Base-by-base conservation (phyloP, 1,140 invertebrate genomes). In the Scaptomyza graminum region DNA sequence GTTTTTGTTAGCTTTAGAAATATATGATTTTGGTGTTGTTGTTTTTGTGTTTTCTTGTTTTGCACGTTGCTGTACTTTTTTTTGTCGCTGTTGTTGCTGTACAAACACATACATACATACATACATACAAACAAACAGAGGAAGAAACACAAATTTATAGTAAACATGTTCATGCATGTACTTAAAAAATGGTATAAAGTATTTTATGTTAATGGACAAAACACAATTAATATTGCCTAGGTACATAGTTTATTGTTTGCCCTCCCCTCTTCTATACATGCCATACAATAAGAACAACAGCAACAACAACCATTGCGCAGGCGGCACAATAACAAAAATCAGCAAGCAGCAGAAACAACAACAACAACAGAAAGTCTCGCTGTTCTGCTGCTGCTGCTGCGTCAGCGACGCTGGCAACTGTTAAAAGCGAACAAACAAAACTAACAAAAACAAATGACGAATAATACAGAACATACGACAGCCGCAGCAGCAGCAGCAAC, bases 1-100 rank as follows among this genome's bases (percentile, higher is more conserved):
- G 79, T 85, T 85, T 22, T 85, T 85, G 81, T 85, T 85, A 85
- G 81, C 76, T 85, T 85, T 85, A 85, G 81, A 85, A 85, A 85
- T 85, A 85, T 74, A 52, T 83, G 37, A 56, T 72, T 62, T 31
- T 31, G 65, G 37, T 63, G 31, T 47, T 61, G 57, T 59, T 56
- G 25, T 49, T 75, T 74, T 60, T 74, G 56, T 73, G 68, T 81
- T 82, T 78, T 82, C 76, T 71, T 76, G 76, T 81, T 80, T 85
- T 85, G 81, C 71, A 80, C 80, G 77, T 85, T 84, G 68, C 77
- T 85, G 82, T 85, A 84, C 81, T 84, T 87, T 76, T 84, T 87
- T 79, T 76, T 65, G 46, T 57, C 59, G 59, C 37, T 46, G 18
- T 34, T 60, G 47, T 31, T 66, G 37, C 34, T 67, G 8, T 31